Evolutionary conservation across 2,113 vertebrate species (phyloP), one percentile per base, ranked within the genome.

Genomic region (Myxocyprinus asiaticus): DNA sequence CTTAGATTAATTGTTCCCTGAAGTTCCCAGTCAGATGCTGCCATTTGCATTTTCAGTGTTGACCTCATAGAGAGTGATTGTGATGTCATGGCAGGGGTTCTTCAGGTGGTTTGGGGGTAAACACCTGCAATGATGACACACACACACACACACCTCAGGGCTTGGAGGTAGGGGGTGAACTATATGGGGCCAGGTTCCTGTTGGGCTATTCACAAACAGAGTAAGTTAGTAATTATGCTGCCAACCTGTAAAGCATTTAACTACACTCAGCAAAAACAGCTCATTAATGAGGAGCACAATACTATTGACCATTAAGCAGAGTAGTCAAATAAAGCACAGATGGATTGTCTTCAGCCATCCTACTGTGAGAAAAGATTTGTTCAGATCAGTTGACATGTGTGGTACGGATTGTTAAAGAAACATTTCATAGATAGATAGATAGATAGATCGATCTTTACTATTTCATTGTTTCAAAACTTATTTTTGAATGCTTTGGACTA

Each of bases 201-300:
- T 85, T 77, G 90, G 88, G 89, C 82, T 84, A 88, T 92, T 93
- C 83, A 90, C 87, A 79, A 83, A 83, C 84, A 78, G 65, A 81
- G 84, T 73, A 89, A 89, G 87, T 90, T 83, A 84, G 90, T 88
- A 92, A 91, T 93, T 92, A 91, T 83, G 64, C 83, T 84, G 83
- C 81, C 90, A 89, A 89, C 87, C 86, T 91, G 90, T 87, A 83
- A 51, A 83, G 84, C 67, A 66, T 81, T 85, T 88, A 87, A 90
- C 88, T 88, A 90, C 85, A 86, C 86, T 81, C 82, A 83, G 78
- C 78, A 55, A 48, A 33, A 53, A 48, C 8, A 55, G 50, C 74
- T 44, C 61, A 51, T 11, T 8, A 76, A 17, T 44, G 61, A 53
- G 22, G 47, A 76, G 50, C 72, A 74, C 45, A 45, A 76, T 48